Conservation (phyloP, 2,113 vertebrate genomes). For the Colistium nudipinnis region DNA sequence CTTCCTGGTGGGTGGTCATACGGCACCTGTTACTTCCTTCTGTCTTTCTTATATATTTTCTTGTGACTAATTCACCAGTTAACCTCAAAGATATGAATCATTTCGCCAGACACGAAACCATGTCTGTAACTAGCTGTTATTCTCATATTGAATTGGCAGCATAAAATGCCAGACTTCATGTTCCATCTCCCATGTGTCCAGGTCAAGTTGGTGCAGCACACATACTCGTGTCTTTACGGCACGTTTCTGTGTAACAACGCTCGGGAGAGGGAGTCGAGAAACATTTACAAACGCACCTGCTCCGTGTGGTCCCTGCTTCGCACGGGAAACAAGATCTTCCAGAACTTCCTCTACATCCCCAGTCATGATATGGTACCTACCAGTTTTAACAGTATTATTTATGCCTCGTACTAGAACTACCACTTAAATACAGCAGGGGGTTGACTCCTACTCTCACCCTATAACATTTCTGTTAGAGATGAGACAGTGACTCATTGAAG, state of each 20-base stretch:
- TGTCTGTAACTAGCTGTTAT: neutral
- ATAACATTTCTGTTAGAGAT: neutral
- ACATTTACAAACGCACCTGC: conserved; percentile 94
- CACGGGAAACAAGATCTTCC: conserved; percentile 97
- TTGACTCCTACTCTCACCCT: neutral
- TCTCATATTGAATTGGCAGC: neutral
- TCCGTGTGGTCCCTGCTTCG: conserved; percentile 97
- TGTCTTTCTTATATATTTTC: neutral
- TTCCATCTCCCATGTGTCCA: conserved; percentile 56
- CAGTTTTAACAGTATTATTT: neutral
- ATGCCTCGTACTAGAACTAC: neutral
- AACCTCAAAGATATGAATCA: neutral
- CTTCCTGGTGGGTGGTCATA: conserved; percentile 87
- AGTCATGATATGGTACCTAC: conserved; percentile 88
- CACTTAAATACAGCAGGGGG: neutral
- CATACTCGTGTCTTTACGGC: conserved; percentile 96
- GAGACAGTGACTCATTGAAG: neutral
- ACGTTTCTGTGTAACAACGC: conserved; percentile 98
- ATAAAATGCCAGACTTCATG: neutral
- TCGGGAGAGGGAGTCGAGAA: conserved; percentile 91
- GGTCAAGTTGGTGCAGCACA: conserved; percentile 99
- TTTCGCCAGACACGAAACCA: neutral
- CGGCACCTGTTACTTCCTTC: neutral
- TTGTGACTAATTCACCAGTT: neutral
- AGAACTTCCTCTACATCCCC: conserved; percentile 97